Conservation (phyloP, 2,113 vertebrate species). For the Donacobius atricapilla region DNA sequence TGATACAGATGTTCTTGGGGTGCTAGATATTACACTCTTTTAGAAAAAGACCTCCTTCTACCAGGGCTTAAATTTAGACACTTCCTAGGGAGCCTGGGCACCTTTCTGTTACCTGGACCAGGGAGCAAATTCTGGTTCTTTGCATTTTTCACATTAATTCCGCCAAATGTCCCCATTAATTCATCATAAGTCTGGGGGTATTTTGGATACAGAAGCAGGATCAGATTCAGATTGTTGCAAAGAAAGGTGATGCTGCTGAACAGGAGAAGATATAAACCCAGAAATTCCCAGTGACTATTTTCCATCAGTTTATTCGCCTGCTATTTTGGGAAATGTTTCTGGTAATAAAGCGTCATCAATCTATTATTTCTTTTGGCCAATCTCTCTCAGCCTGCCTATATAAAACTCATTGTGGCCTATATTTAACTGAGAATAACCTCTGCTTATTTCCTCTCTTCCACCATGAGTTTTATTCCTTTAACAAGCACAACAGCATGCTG, state of each 20-base stretch:
- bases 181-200: not conserved
- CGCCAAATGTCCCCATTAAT: not conserved
- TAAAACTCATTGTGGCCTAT: conserved; percentile 10
- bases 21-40: not conserved
- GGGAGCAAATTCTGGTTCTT: not conserved
- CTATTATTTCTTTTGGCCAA: conserved; percentile 46
- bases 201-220: not conserved
- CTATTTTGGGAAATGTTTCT: conserved; percentile 8
- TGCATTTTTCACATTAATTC: not conserved
- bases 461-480: conserved; percentile 77
- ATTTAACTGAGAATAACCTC: conserved; percentile 65
- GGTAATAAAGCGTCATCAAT: conserved; percentile 30
- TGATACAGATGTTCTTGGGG: not conserved
- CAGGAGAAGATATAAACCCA: not conserved
- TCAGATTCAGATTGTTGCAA: not conserved
- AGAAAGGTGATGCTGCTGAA: not conserved
- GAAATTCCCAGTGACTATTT: not conserved
- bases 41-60: not conserved
- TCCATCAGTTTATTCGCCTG: conserved; percentile 42
- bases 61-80: not conserved
- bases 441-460: conserved; percentile 62
- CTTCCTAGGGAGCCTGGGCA: not conserved
- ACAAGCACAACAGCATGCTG: conserved; percentile 80
- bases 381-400: conserved; percentile 36
- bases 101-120: not conserved